Percentiles rank a stretch among this genome's conserved stretches.
Evolutionary conservation across 2,888 invertebrate genomes (phyloP).

Genomic region (Athalia cordata): DNA sequence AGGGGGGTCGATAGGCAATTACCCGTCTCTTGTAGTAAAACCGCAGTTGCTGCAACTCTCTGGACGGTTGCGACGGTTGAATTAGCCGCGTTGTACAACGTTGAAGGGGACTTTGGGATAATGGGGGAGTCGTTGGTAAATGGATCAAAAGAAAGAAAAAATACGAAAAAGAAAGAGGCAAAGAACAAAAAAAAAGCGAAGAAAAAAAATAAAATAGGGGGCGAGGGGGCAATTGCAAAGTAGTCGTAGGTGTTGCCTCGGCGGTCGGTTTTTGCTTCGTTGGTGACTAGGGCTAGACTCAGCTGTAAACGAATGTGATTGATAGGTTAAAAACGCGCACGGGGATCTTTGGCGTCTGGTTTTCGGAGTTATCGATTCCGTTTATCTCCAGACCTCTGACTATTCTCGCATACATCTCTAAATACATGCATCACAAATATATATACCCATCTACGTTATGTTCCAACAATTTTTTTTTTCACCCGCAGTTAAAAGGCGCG

Average conservation of each 20-base stretch:
- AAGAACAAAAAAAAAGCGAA: no score
- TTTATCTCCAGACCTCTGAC: no score
- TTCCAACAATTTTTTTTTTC: neutral
- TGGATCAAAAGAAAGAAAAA: no score
- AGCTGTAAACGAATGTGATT: constrained; percentile 6
- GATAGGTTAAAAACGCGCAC: constrained; percentile 3
- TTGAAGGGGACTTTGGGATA: no score
- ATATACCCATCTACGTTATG: neutral
- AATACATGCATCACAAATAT: no score
- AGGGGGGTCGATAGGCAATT: no score
- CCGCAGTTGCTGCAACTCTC: no score
- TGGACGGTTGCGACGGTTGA: no score
- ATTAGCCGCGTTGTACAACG: no score
- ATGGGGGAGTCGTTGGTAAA: no score
- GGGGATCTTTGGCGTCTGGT: neutral
- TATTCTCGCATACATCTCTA: neutral
- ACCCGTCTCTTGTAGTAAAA: no score
- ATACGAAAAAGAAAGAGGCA: no score
- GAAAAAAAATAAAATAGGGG: neutral
- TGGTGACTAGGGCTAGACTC: constrained; percentile 10
- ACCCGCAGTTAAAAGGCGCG: neutral
- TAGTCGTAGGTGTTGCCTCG: neutral
- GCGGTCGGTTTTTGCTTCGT: neutral
- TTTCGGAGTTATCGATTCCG: neutral
- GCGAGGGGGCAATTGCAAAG: neutral